Conservation (phyloP, 2,113 vertebrate genomes). For the Rafetus swinhoei region DNA sequence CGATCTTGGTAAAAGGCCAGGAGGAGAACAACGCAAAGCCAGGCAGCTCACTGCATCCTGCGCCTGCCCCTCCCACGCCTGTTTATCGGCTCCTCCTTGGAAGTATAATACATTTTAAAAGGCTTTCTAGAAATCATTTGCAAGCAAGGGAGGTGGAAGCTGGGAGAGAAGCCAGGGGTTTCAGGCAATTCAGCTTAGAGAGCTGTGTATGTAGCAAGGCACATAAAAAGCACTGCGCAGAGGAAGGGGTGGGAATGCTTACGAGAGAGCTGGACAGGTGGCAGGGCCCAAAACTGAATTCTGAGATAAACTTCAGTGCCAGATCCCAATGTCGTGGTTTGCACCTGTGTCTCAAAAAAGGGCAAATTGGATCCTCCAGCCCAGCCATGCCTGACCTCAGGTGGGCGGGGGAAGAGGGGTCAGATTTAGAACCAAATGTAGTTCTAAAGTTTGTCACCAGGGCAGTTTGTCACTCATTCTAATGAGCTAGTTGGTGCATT, state of each 20-base stretch:
- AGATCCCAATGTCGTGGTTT: fast-evolving
- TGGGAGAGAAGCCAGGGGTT: conserved; percentile 31
- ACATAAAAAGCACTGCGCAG: not conserved
- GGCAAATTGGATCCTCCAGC: not conserved
- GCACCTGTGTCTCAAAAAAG: not conserved
- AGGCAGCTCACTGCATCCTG: not conserved
- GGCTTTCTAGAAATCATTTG: conserved; percentile 54
- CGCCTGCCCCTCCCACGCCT: not conserved
- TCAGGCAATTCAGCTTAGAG: not conserved
- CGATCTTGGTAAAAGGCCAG: conserved; percentile 45
- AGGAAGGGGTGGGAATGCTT: not conserved
- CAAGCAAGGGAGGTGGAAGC: not conserved
- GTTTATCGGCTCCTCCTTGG: conserved; percentile 42
- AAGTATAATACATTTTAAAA: conserved; percentile 59
- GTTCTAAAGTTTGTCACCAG: not conserved
- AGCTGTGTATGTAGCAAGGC: not conserved
- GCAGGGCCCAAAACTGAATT: not conserved
- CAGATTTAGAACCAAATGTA: not conserved
- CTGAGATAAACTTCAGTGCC: not conserved
- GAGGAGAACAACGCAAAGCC: conserved; percentile 20
- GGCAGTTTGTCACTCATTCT: not conserved
- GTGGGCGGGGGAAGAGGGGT: not conserved
- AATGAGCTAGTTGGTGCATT: not conserved
- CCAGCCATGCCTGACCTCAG: not conserved
- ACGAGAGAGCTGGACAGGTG: fast-evolving